Evolutionary conservation across 2,797 vertebrate genomes (phyloP), one percentile per base, ranked within the genome.

Genomic region (Epinephelus awoara): DNA sequence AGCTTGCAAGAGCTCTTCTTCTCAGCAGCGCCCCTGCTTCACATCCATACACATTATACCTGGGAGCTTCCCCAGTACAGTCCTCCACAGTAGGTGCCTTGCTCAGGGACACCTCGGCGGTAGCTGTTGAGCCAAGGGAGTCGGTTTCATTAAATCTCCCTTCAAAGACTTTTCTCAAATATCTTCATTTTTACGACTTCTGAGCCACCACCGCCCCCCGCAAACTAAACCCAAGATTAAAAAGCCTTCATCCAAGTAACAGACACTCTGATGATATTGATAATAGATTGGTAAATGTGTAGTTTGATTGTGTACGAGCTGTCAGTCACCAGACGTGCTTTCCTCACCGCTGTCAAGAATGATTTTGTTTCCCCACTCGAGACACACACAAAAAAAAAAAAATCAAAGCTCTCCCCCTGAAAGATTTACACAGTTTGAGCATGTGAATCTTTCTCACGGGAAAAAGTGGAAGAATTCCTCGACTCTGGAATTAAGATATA

Each of bases 101-200:
- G 86, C 84, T 92, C 92, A 91, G 85, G 86, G 91, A 92, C 92
- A 89, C 91, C 86, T 77, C 23, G 77, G 50, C 57, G 10, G 75
- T 83, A 77, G 81, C 82, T 81, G 75, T 72, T 67, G 73, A 64
- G 54, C 49, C 17, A 46, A 66, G 66, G 73, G 65, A 78, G 78
- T 61, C 10, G 0, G 1, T 68, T 81, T 81, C 64, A 59, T 72
- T 42, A 21, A 67, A 62, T 76, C 80, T 83, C 67, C 72, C 66
- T 82, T 77, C 19, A 67, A 56, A 63, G 82, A 77, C 82, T 83
- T 70, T 13, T 17, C 68, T 63, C 57, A 58, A 38, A 63, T 11
- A 19, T 71, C 40, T 57, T 75, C 50, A 46, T 69, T 70, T 74
- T 56, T 49, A n/a, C 6, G 9, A 63, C 59, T 38, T n/a, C 21